phyloP scores from a whole-genome alignment of 2,888 invertebrate genomes.

The Cartodere bifasciata region DNA sequence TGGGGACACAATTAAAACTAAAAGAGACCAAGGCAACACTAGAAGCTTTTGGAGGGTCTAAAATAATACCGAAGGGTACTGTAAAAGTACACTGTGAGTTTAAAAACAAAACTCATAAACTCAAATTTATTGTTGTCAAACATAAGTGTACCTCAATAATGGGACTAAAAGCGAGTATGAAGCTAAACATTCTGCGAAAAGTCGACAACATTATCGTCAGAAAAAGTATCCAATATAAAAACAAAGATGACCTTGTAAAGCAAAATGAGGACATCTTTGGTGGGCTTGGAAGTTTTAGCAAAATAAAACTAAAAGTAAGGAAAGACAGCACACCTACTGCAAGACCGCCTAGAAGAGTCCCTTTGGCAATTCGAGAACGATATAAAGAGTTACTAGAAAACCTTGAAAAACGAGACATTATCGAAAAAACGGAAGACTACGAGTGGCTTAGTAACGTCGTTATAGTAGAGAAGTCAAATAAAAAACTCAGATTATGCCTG shows the following conservation, averaged over 20 bases:
- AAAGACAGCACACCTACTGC: conserved; percentile 7
- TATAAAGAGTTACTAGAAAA: conserved; percentile 8
- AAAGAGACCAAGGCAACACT: conserved; percentile 9
- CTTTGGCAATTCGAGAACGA: conserved; percentile 7
- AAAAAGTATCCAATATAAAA: too few species aligned
- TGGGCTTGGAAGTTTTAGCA: conserved; percentile 8
- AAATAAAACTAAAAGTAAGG: conserved; percentile 10
- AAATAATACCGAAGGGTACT: conserved; percentile 12
- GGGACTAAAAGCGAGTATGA: conserved; percentile 9
- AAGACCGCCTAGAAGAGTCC: conserved; percentile 8
- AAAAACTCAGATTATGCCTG: conserved; percentile 19
- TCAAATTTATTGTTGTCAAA: conserved; percentile 12
- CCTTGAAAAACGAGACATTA: conserved; percentile 10
- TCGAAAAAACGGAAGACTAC: conserved; percentile 10
- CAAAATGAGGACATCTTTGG: conserved; percentile 10
- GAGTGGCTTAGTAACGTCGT: conserved; percentile 18
- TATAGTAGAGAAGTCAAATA: conserved; percentile 21
- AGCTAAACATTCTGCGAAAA: conserved; percentile 9
- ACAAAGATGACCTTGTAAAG: conserved; percentile 7
- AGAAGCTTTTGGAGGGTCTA: conserved; percentile 12
- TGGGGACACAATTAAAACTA: too few species aligned
- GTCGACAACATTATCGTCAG: too few species aligned
- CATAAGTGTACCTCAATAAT: conserved; percentile 10
- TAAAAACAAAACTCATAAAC: neutral
- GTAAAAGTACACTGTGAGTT: conserved; percentile 5